These are phyloP conservation scores for Cheumatopsyche charites DNA, from an alignment of 1,140 invertebrate species.

Conservation along the genomic window DNA sequence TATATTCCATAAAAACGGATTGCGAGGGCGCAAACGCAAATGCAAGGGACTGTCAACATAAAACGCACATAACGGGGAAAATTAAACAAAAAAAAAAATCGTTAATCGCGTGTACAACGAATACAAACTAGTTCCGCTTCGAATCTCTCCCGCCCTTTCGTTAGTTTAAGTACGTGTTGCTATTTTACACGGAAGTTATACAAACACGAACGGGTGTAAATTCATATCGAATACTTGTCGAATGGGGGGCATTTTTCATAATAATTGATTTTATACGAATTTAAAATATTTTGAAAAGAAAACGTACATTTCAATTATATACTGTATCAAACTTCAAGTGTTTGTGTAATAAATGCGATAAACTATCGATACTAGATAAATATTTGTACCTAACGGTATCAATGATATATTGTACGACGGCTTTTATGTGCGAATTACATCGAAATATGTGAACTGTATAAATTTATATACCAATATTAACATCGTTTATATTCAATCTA, in stretches of 20 bases:
- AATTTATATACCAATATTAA: no score
- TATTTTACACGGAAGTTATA: background rate
- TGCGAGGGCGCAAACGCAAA: background rate
- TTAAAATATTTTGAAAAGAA: no score
- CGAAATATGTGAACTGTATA: no score
- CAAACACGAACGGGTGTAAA: background rate
- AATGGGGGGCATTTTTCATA: background rate
- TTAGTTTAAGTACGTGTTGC: background rate
- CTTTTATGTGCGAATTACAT: no score
- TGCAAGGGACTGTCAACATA: constrained; percentile 17
- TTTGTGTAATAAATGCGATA: no score
- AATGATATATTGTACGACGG: no score
- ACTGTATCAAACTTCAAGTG: no score
- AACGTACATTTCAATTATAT: no score
- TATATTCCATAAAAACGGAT: constrained; percentile 12
- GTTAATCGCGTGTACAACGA: constrained; percentile 3
- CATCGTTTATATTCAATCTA: no score
- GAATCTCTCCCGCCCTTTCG: background rate
- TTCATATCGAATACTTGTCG: no score
- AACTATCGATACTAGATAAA: no score
- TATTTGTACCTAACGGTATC: no score
- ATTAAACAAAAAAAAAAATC: background rate
- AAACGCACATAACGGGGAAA: constrained; percentile 3
- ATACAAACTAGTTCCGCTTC: background rate
- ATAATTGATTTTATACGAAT: background rate